Conservation (phyloP, 2,888 invertebrate genomes). For the Dicyrtomina minuta region DNA sequence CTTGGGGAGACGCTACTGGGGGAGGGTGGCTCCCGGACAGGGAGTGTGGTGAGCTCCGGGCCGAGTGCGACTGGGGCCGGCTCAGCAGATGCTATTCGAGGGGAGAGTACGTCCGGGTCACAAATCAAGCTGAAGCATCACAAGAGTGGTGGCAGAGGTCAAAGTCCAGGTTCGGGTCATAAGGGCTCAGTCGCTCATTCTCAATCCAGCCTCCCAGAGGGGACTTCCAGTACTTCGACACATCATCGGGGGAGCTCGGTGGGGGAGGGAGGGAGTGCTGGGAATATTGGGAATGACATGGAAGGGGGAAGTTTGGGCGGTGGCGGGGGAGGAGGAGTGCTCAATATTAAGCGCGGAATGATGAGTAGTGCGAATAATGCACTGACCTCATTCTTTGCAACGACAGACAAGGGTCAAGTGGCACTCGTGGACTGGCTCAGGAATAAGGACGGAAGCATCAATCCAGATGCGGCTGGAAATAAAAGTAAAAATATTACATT, state of each 20-base stretch:
- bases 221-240: too few species aligned
- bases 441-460: constrained; percentile 45
- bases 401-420: constrained; percentile 48
- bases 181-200: too few species aligned
- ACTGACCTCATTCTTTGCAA: constrained; percentile 41
- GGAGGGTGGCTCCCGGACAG: neutral
- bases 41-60: neutral
- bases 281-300: neutral
- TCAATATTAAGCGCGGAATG: constrained; percentile 15
- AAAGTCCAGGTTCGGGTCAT: neutral
- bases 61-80: neutral
- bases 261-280: too few species aligned
- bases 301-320: neutral
- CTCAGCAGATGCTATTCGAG: neutral
- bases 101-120: neutral
- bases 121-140: neutral
- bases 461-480: constrained; percentile 37
- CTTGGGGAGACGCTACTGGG: neutral
- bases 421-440: constrained; percentile 47
- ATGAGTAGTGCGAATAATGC: constrained; percentile 22
- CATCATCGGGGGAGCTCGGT: too few species aligned
- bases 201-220: too few species aligned
- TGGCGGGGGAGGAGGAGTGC: neutral
- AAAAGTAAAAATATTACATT: too few species aligned
- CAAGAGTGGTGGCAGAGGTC: neutral